Base-by-base conservation (phyloP, 2,113 vertebrate genomes). In the Leptocoma aspasia region DNA sequence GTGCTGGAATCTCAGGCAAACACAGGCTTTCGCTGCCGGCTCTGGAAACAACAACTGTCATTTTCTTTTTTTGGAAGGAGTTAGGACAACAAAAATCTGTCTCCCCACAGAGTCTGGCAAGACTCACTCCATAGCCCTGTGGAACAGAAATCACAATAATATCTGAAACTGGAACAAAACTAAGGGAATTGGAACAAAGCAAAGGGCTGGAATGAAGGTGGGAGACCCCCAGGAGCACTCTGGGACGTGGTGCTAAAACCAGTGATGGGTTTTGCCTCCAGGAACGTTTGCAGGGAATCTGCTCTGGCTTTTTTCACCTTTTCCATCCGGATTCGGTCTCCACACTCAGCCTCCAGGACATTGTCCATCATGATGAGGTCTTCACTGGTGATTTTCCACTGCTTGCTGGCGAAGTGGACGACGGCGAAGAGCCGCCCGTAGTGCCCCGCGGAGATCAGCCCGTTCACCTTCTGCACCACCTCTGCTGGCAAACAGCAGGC, bases 321-420 rank as follows among this genome's bases (percentile, higher is more conserved):
- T 75, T 99, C 99, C 96, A 99, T 39, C 20, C 98, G 94, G 53
- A 99, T 99, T 24, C 97, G 69, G 61, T 99, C 98, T 28, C 99
- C 99, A 10, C 99, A 99, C 37, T 98, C 96, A 0, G 98, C 92
- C 27, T 98, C 98, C 37, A 99, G 91, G 2, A 96, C 90, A 2
- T 98, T 98, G 75, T 98, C 98, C 64, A 98, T 98, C 80, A 98
- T 95, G 84, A 99, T 98, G 83, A 99, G 94, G 95, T 99, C 99
- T 9, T 99, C 99, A 0, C 85, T 82, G 22, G 98, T 99, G 37
- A 99, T 96, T 70, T 99, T 99, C 98, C 98, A 99, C 96, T 99
- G 99, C 91, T 98, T 98, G 97, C 98, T 98, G 85, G 99, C 98
- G 0, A 99, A 99, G 89, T 99, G 98, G 28, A 99, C 97, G 6